Percentiles rank a stretch among this genome's conserved stretches.
These are phyloP conservation scores for Galerucella nymphaeae DNA, from an alignment of 2,888 invertebrate species.

Conservation along the genomic window DNA sequence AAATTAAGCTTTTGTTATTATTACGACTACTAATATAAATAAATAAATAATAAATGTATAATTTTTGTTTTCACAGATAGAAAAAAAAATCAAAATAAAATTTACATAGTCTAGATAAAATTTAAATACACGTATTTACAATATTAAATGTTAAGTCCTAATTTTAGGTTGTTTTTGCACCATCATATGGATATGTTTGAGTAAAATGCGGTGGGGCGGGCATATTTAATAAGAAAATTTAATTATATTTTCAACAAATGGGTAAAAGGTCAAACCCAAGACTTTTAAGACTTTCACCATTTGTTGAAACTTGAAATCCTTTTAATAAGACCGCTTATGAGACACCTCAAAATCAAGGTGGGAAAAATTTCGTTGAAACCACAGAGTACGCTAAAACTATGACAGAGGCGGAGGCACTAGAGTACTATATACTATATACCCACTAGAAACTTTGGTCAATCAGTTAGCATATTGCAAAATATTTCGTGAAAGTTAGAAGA, in stretches of 20 bases:
- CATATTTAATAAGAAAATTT: constrained; percentile 52
- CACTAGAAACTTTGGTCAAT: constrained; percentile 18
- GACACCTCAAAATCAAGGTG: constrained; percentile 35
- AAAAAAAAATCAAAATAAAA: not conserved
- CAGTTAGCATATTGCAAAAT: constrained; percentile 18
- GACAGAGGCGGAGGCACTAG: constrained; percentile 63
- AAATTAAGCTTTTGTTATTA: too few relatives aligned
- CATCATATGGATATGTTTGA: constrained; percentile 64
- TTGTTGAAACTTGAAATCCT: not conserved
- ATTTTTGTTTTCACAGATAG: too few relatives aligned
- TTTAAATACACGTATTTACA: constrained; percentile 50
- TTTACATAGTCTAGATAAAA: constrained; percentile 18
- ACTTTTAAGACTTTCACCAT: not conserved
- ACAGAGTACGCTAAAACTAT: constrained; percentile 60
- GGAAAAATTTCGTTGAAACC: constrained; percentile 46
- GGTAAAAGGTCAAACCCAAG: not conserved
- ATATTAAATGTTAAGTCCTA: constrained; percentile 50
- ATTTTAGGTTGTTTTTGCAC: constrained; percentile 61
- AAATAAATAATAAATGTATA: too few relatives aligned
- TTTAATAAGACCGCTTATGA: not conserved
- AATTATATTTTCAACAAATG: constrained; percentile 44
- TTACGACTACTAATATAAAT: too few relatives aligned
- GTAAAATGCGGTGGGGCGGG: constrained; percentile 59
- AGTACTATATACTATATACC: constrained; percentile 60
- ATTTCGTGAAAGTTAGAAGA: not conserved